Base-by-base conservation (phyloP, 2,797 vertebrate species). In the Karalla daura region DNA sequence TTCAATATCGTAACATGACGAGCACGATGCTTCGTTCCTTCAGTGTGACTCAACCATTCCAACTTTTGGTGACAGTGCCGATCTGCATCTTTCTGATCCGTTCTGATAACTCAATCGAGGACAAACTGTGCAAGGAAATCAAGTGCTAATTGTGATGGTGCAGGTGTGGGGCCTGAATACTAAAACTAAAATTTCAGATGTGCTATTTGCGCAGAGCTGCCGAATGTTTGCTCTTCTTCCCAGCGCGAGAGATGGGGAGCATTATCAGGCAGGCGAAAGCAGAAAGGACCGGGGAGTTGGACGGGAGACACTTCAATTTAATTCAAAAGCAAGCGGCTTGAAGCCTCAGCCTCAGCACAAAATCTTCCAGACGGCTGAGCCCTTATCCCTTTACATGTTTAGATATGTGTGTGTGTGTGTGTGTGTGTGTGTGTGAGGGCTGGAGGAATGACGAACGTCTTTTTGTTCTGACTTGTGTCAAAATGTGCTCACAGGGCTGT, bases 281-380 rank as follows among this genome's bases (percentile, higher is more conserved):
- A 54, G 36, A 54, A 53, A 61, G 40, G 54, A 61, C 9, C 13
- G 2, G 45, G 50, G 36, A 67, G 68, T 77, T 77, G 72, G 73
- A 78, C 49, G 35, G 56, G 1, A 76, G 74, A 60, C 70, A 51
- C 52, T n/a, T n/a, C n/a, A n/a, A 35, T 77, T 78, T 24, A 63
- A 81, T 81, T 70, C 55, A 32, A 74, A 79, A 60, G 53, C 47
- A 66, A 81, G 74, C 76, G 44, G 1, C 40, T 73, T 24, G 5
- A 69, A 65, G 69, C 56, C 64, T 65, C 39, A 53, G 14, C 62
- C 39, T 18, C 7, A 28, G 49, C n/a, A 56, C 51, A 64, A 39
- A 74, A 56, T 58, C 49, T 68, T 59, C 44, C 61, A 67, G 50
- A 61, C 81, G 78, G 83, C 79, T 86, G 81, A 78, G 76, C 60